Conservation (phyloP, 2,888 invertebrate genomes). For the Tetranychus truncatus region DNA sequence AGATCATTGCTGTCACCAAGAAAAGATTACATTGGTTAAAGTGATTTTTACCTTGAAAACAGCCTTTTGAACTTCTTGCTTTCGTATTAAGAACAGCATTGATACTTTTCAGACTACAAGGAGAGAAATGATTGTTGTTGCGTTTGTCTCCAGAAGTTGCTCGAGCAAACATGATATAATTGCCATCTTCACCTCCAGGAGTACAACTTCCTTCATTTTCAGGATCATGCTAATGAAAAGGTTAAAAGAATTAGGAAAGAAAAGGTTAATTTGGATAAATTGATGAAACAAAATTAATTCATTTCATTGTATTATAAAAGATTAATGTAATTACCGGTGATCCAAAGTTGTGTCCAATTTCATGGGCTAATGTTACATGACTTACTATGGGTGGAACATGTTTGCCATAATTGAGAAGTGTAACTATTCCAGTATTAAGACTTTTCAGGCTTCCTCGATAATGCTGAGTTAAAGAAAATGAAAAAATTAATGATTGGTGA, state of each 20-base stretch:
- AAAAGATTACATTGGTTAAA: neutral
- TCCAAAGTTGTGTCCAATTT: conserved; percentile 98
- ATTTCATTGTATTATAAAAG: conserved; percentile 32
- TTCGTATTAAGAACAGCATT: conserved; percentile 79
- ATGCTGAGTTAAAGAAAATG: conserved; percentile 44
- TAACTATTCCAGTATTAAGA: conserved; percentile 93
- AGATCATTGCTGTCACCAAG: neutral
- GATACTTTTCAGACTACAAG: conserved; percentile 77
- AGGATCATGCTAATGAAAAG: conserved; percentile 59
- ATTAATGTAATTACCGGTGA: conserved; percentile 49
- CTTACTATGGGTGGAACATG: conserved; percentile 95
- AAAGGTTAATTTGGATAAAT: neutral
- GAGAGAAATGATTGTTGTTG: conserved; percentile 93
- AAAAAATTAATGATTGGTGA: conserved; percentile 9
- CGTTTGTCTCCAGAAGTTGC: conserved; percentile 93
- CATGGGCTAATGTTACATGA: conserved; percentile 92
- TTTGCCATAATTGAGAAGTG: conserved; percentile 88
- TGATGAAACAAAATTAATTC: conserved; percentile 15
- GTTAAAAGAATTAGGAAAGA: neutral
- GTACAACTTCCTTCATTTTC: conserved; percentile 55
- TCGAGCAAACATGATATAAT: conserved; percentile 97
- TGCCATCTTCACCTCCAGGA: conserved; percentile 86
- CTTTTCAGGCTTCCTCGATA: conserved; percentile 81
- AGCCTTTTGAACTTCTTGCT: conserved; percentile 70
- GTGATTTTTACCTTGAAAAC: conserved; percentile 46